Evolutionary conservation across 1,140 invertebrate genomes (phyloP).

Genomic region (Gryon sp.): DNA sequence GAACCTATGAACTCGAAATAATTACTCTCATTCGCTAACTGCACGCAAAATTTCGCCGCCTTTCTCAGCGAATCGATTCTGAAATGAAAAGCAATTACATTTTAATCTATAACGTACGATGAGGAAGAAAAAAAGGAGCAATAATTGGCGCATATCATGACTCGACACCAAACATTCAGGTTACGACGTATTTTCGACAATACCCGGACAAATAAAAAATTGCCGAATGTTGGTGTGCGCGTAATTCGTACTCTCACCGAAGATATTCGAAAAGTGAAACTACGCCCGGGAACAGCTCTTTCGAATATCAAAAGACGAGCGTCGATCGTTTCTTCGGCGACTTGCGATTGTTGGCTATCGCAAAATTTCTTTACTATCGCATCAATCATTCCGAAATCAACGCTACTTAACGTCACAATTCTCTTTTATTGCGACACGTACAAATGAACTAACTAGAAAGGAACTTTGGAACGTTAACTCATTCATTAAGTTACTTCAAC

Average conservation of each 20-base stretch:
- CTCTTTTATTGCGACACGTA: not conserved
- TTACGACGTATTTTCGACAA: slow-evolving; percentile 31
- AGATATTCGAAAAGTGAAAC: slow-evolving; percentile 76
- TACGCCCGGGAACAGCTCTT: slow-evolving; percentile 64
- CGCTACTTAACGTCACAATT: slow-evolving; percentile 10
- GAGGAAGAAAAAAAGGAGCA: slow-evolving; percentile 26
- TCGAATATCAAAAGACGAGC: slow-evolving; percentile 60
- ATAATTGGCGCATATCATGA: slow-evolving; percentile 54
- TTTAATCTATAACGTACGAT: slow-evolving; percentile 35
- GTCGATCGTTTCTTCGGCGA: slow-evolving; percentile 25
- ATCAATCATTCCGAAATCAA: slow-evolving; percentile 35
- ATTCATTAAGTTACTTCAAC: no score
- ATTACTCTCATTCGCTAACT: no score
- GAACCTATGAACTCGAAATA: no score
- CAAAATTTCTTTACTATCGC: slow-evolving; percentile 14
- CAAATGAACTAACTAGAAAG: not conserved
- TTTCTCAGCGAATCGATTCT: slow-evolving; percentile 23
- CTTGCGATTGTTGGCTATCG: slow-evolving; percentile 24
- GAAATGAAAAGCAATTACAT: slow-evolving; percentile 48
- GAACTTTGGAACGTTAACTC: no score
- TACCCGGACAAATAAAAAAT: slow-evolving; percentile 39
- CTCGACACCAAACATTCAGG: slow-evolving; percentile 45
- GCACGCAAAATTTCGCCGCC: no score
- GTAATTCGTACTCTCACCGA: slow-evolving; percentile 69
- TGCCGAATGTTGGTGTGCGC: slow-evolving; percentile 38